Evolutionary conservation across 2,113 vertebrate genomes (phyloP).

Genomic region (Percina caprodes): DNA sequence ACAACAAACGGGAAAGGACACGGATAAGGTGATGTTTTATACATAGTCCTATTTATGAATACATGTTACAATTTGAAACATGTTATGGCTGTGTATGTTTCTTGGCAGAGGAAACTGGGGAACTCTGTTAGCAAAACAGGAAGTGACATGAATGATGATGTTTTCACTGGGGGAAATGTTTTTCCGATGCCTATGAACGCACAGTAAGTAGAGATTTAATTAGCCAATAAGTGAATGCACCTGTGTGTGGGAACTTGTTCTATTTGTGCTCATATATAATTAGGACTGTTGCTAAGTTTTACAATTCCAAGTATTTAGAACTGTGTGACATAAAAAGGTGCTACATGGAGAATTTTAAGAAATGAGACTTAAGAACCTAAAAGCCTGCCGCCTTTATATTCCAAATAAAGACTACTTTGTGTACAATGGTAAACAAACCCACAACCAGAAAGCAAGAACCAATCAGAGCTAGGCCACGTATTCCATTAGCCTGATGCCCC

Average conservation of each 20-base stretch:
- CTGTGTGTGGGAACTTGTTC: not conserved
- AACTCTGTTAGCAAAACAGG: too few species aligned
- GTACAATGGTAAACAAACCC: not conserved
- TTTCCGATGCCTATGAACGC: too few species aligned
- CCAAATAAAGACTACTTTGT: not conserved
- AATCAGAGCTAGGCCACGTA: not conserved
- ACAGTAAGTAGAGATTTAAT: not conserved
- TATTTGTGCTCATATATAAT: not conserved
- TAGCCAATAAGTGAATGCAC: conserved; percentile 4
- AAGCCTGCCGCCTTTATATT: not conserved
- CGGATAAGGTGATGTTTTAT: too few species aligned
- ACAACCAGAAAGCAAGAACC: not conserved
- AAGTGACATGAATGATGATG: too few species aligned
- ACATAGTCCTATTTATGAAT: too few species aligned
- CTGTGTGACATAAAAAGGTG: not conserved
- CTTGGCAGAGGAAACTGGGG: too few species aligned
- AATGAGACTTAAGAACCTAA: not conserved
- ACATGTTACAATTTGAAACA: too few species aligned
- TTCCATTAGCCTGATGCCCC: not conserved
- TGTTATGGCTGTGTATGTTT: too few species aligned
- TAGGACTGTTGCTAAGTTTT: not conserved
- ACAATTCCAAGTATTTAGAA: not conserved
- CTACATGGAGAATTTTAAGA: not conserved
- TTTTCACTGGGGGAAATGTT: too few species aligned
- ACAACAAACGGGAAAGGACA: too few species aligned